Conservation (phyloP, 1,140 invertebrate species). For the Cyclargus thomasi region DNA sequence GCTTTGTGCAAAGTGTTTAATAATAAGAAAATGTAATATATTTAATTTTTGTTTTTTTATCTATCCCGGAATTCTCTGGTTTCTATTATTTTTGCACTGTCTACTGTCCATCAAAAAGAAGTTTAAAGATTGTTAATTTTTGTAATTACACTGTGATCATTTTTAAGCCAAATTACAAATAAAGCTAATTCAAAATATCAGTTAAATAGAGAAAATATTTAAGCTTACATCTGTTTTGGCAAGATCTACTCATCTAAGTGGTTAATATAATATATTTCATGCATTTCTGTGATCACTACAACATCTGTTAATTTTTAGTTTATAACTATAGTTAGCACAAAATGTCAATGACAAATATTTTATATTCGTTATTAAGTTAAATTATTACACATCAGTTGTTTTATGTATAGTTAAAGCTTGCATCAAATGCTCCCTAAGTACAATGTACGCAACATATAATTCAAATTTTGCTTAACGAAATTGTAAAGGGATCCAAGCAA, state of each 20-base stretch:
- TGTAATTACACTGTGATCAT: too few species aligned
- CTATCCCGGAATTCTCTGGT: too few species aligned
- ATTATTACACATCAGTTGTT: background rate
- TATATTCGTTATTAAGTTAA: background rate
- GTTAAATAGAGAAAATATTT: background rate
- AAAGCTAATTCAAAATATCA: too few species aligned
- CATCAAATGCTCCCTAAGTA: conserved; percentile 7
- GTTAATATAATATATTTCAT: conserved; percentile 45
- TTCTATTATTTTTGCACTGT: too few species aligned
- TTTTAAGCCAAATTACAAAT: too few species aligned
- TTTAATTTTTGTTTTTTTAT: too few species aligned
- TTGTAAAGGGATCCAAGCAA: conserved; percentile 22
- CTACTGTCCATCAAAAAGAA: too few species aligned
- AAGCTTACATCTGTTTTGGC: background rate
- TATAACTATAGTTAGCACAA: conserved; percentile 19
- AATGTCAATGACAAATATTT: conserved; percentile 18
- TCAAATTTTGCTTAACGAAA: conserved; percentile 15
- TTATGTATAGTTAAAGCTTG: background rate
- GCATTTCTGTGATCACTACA: conserved; percentile 64
- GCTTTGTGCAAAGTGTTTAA: too few species aligned
- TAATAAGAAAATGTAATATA: too few species aligned
- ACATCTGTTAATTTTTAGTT: conserved; percentile 13
- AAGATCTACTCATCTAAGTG: conserved; percentile 20
- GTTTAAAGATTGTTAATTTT: too few species aligned
- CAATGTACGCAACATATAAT: conserved; percentile 17